Evolutionary conservation across 2,113 vertebrate species (phyloP), one percentile per base, ranked within the genome.

Genomic region (Casuarius casuarius): DNA sequence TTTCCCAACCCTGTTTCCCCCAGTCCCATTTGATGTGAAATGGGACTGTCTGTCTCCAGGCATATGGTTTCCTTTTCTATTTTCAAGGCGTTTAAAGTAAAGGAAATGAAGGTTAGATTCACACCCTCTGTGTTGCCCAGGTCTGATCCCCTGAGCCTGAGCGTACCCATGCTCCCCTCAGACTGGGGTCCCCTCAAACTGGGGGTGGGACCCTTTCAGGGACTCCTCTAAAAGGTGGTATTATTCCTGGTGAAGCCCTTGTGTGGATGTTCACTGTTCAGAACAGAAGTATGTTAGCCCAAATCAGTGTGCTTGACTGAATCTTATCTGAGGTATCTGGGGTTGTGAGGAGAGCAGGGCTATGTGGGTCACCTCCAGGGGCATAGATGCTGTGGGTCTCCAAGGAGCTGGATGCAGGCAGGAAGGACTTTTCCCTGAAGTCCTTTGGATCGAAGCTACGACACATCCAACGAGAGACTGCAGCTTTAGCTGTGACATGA

Each of bases 371-470:
- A 51, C 18, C n/a, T 71, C 46, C 48, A 25, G 22, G 23, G 25
- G n/a, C 12, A 52, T 18, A 18, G 33, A 52, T 26, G 35, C n/a
- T 19, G 18, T 26, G n/a, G 70, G 48, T 49, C 26, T 51, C 31
- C 5, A 16, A 51, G 48, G n/a, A 12, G 70, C 33, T 38, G n/a
- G 70, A 35, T 18, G 17, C 70, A 72, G n/a, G n/a, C 48, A 52
- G 35, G 10, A 72, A 52, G 12, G 6, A 18, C 18, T 19, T 90
- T 86, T 89, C 59, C 12, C 51, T 81, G 63, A 42, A 28, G 68
- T 74, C 71, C 61, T 52, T 80, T 8, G 22, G 54, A n/a, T 28
- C 78, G 74, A 87, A 96, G 75, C 67, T 85, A 66, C 35, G 56
- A 66, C 29, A 42, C 12, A 70, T 12, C 74, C 63, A 73, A 92